Evolutionary conservation across 2,797 vertebrate species (phyloP), one percentile per base, ranked within the genome.

Genomic region (Mus spretus): DNA sequence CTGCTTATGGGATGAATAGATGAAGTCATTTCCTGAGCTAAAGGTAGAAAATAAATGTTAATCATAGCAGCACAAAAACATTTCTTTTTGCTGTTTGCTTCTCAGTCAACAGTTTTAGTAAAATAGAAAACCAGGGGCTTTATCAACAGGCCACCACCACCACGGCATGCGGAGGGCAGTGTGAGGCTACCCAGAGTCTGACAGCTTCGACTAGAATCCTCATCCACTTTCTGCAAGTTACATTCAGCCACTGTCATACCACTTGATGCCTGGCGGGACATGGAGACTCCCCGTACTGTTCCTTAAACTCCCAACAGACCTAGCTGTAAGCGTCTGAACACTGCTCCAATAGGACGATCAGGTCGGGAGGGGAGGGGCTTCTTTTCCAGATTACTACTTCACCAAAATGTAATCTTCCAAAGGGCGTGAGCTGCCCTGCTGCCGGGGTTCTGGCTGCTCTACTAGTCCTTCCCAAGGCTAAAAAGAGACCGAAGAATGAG

Each of bases 1-100:
- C 96, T 97, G 95, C 98, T 98, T 96, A 97, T 93, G 97, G 97
- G 97, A 97, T 59, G 94, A 98, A 97, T 84, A 98, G 98, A 97
- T 98, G 98, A 98, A 98, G 98, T 98, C 95, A 97, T 98, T 98
- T 99, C 99, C 98, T 99, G 99, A 99, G 98, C 98, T 98, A 98
- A 98, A 98, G 97, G 98, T 98, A 98, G 97, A 96, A 98, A 98
- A 98, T 97, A 98, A 98, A 98, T 98, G 97, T 98, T 98, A 98
- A 97, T 97, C 95, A 97, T 98, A 99, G 98, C 98, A 99, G 98
- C 99, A 98, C 96, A 98, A 95, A 96, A 97, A 91, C 98, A 87
- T 97, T 97, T 98, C 93, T 95, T 98, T 97, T 93, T 94, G 65
- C 74, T 85, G 61, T 96, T 96, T 94, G 61, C 61, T 82, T 96